phyloP scores from a whole-genome alignment of 2,797 vertebrate genomes.

The Sphenopsis melanotis region DNA sequence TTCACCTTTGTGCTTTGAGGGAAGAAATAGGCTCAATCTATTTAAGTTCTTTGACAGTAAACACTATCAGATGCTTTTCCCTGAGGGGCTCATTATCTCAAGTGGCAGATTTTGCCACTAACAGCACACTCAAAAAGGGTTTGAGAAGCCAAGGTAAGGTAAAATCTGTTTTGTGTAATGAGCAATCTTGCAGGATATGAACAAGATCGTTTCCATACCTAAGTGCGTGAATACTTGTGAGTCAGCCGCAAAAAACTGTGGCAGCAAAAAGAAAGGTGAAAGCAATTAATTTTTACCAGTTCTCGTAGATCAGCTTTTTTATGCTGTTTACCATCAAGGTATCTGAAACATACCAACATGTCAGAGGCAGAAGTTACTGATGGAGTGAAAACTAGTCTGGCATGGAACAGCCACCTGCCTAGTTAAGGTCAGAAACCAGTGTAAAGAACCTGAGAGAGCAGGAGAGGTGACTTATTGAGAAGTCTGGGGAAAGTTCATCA shows the following conservation, averaged over 20 bases:
- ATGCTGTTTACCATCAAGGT: accelerated
- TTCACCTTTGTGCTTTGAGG: background rate
- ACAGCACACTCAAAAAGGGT: background rate
- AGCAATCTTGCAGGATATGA: background rate
- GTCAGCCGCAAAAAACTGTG: background rate
- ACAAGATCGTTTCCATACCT: background rate
- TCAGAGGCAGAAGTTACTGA: background rate
- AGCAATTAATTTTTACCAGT: background rate
- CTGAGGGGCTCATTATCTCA: background rate
- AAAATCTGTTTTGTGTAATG: background rate
- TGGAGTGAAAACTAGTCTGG: background rate
- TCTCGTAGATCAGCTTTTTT: background rate
- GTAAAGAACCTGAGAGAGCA: background rate
- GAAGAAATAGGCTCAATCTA: background rate
- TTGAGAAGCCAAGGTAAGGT: background rate
- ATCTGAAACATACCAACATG: background rate
- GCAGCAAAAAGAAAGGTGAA: background rate
- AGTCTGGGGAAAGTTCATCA: background rate
- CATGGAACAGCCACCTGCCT: background rate
- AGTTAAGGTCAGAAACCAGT: background rate
- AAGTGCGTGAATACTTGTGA: accelerated
- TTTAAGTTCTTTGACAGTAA: background rate
- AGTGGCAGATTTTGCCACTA: background rate
- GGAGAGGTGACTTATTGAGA: background rate
- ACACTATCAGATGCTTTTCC: background rate